Evolutionary conservation across 2,797 vertebrate genomes (phyloP), one percentile per base, ranked within the genome.

Genomic region (Lacerta bilineata): DNA sequence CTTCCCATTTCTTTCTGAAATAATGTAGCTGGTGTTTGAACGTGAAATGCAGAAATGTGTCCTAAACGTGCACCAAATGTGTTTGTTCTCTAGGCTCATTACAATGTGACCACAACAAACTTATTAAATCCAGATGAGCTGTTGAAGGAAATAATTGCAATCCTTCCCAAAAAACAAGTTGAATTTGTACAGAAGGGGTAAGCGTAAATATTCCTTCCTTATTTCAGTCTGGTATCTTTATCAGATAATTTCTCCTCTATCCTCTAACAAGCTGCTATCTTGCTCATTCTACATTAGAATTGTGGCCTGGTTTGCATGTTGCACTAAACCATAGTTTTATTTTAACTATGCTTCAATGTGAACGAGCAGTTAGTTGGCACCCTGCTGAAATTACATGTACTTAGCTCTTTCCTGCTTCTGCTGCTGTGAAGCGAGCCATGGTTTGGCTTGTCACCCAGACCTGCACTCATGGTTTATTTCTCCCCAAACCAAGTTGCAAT

Each of bases 121-220:
- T 96, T 98, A 87, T 97, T 97, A 92, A 98, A 98, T 94, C 98
- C 98, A 69, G 98, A 99, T 18, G 97, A 98, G 84, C 95, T 99
- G 83, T 93, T 99, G 17, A 98, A 97, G 93, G 97, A 99, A 94
- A 97, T 99, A 93, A 98, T 98, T 20, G 86, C 95, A 61, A 66
- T 98, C 92, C 97, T 99, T 90, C 97, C 98, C 0, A 95, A 97
- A 94, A 99, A 98, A 94, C 97, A 97, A 0, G 97, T 99, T 0
- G 98, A 98, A 89, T 99, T 98, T 89, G 95, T 97, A 84, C 98
- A 98, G 91, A 99, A 99, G 87, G 98, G 98, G 99, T 99, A 95
- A 98, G 97, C 93, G 33, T 88, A 33, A 79, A 83, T 41, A 36
- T 72, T 50, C 27, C 29, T 64, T 64, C 61, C 20, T 64, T 64